phyloP scores from a whole-genome alignment of 1,140 invertebrate species.

The Myzus persicae region DNA sequence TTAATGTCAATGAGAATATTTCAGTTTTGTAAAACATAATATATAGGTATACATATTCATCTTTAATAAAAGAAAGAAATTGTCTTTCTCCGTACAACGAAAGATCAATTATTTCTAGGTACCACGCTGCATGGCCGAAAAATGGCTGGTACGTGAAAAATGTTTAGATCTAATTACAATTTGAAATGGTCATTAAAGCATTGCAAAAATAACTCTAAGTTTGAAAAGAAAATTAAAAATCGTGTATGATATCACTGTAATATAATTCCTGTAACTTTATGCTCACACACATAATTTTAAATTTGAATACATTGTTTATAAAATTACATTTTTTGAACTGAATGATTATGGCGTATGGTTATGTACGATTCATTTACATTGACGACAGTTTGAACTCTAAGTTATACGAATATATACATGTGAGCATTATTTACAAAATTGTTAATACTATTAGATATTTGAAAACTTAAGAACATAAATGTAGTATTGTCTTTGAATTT shows the following conservation, averaged over 20 bases:
- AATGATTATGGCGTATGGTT: background rate
- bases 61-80: background rate
- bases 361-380: background rate
- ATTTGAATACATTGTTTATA: background rate
- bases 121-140: background rate
- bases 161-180: background rate
- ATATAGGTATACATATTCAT: background rate
- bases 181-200: background rate
- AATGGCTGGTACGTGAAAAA: background rate
- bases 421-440: background rate
- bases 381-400: background rate
- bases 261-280: background rate
- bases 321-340: background rate
- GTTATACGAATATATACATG: background rate
- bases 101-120: background rate
- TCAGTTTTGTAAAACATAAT: background rate
- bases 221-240: background rate
- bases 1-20: background rate
- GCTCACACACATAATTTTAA: background rate
- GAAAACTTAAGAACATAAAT: background rate
- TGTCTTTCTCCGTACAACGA: background rate
- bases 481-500: background rate
- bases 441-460: background rate
- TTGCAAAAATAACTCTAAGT: background rate
- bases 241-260: no score